Evolutionary conservation across 2,113 vertebrate species (phyloP).

Genomic region (Diadophis punctatus): DNA sequence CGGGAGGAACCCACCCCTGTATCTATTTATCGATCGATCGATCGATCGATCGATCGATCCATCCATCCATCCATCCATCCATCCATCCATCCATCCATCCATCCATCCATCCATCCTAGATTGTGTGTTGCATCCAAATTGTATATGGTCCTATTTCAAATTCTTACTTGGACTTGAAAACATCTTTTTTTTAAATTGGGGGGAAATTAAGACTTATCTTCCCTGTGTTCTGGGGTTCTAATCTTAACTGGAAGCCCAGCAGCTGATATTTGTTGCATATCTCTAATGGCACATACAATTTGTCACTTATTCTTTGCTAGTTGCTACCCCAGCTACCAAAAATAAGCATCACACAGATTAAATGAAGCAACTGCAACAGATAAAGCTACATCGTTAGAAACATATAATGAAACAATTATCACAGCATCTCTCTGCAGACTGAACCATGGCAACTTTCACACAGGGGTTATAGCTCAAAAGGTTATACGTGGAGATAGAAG

Average conservation of each 20-base stretch:
- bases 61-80: no score
- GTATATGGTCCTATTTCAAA: background rate
- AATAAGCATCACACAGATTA: background rate
- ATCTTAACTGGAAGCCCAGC: background rate
- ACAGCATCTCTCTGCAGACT: background rate
- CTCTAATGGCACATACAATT: background rate
- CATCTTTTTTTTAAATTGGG: background rate
- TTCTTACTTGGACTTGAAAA: background rate
- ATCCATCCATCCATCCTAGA: background rate
- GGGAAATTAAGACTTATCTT: background rate
- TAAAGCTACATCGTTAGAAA: background rate
- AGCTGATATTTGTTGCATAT: background rate
- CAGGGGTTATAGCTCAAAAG: background rate
- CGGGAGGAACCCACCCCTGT: no score
- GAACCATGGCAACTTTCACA: background rate
- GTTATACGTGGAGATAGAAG: background rate
- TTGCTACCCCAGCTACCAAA: background rate
- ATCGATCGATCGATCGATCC: no score
- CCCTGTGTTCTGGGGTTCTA: background rate
- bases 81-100: no score
- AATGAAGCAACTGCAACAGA: background rate
- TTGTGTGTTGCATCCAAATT: background rate
- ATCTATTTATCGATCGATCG: no score
- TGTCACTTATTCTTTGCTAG: background rate
- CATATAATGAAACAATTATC: background rate